Conservation (phyloP, 1,140 invertebrate species). For the Papilio dardanus region DNA sequence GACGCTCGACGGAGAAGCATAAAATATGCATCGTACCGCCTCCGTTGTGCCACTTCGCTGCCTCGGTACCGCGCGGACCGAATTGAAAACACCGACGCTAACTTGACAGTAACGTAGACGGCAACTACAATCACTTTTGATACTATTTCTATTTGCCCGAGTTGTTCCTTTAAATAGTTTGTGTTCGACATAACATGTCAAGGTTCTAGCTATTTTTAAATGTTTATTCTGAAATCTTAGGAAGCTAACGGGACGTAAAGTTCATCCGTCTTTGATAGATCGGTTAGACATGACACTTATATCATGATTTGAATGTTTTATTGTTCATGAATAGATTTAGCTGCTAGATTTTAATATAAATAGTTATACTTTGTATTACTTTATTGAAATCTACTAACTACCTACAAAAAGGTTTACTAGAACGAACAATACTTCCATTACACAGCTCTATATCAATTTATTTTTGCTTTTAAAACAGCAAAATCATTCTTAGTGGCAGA, state of each 20-base stretch:
- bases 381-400: not conserved
- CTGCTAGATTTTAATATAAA: not conserved
- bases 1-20: constrained; percentile 53
- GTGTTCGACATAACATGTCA: constrained; percentile 1
- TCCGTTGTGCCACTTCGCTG: constrained; percentile 20
- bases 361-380: not conserved
- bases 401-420: not conserved
- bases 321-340: not conserved
- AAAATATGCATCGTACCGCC: constrained; percentile 70
- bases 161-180: constrained; percentile 22
- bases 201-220: not conserved
- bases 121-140: not conserved
- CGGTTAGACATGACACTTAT: not conserved
- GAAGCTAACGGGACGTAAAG: too few species aligned
- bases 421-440: not conserved
- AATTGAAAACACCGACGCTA: constrained; percentile 45
- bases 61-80: constrained; percentile 14
- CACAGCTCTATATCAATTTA: not conserved
- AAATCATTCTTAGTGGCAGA: not conserved
- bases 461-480: not conserved
- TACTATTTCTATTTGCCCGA: not conserved
- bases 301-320: not conserved
- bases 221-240: not conserved
- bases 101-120: constrained; percentile 42
- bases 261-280: not conserved